Conservation (phyloP, 2,888 invertebrate genomes). For the Physocephala rufipes region DNA sequence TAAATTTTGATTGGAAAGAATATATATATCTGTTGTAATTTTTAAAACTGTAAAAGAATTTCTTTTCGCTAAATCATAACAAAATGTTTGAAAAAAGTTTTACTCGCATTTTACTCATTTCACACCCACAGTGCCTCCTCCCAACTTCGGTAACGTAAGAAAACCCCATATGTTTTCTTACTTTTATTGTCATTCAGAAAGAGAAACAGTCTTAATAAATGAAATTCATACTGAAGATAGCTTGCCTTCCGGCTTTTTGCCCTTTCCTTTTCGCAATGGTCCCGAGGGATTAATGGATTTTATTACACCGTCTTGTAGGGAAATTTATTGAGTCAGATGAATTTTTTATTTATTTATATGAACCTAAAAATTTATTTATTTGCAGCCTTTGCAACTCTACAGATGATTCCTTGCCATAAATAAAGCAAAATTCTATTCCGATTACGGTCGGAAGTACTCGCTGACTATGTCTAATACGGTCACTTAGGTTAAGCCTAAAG, state of each 20-base stretch:
- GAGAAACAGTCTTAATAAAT: slow-evolving; percentile 16
- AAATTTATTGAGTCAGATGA: slow-evolving; percentile 47
- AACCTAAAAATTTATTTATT: slow-evolving; percentile 32
- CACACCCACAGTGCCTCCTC: slow-evolving; percentile 4
- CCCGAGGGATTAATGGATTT: slow-evolving; percentile 33
- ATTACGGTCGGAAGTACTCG: too few relatives aligned
- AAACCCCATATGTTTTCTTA: slow-evolving; percentile 30
- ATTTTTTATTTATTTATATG: slow-evolving; percentile 48
- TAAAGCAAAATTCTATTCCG: too few relatives aligned
- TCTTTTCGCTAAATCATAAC: too few relatives aligned
- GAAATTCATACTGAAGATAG: slow-evolving; percentile 14
- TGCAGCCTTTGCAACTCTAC: neutral
- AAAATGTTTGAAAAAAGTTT: neutral
- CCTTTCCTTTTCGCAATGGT: neutral
- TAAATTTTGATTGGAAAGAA: too few relatives aligned
- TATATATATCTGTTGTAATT: too few relatives aligned
- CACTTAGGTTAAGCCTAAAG: too few relatives aligned
- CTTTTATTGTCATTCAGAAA: slow-evolving; percentile 3
- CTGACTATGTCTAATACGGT: too few relatives aligned
- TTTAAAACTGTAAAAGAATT: too few relatives aligned
- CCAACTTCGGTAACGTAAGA: neutral
- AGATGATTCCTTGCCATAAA: neutral
- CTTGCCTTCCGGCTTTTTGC: neutral
- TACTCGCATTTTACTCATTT: neutral
- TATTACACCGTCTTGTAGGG: slow-evolving; percentile 44